A percentile compares a stretch with the other conserved stretches of the same genome.
Evolutionary conservation across 2,797 vertebrate genomes (phyloP).

Genomic region (Borostomias antarcticus): DNA sequence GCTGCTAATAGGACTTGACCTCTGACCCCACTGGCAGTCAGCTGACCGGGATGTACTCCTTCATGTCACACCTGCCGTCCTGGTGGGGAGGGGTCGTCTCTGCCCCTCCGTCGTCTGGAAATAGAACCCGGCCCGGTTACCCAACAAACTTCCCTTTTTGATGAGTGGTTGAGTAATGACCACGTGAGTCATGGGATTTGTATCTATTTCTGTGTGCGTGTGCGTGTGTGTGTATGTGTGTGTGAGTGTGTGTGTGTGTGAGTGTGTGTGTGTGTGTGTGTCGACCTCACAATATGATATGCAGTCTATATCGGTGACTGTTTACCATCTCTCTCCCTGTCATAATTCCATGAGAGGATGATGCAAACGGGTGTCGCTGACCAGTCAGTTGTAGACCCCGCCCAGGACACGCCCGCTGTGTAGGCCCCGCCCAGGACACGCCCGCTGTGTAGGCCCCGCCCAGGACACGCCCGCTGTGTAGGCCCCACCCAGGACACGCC

Average conservation of each 20-base stretch:
- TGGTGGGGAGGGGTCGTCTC: constrained; percentile 33
- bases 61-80: constrained; percentile 55
- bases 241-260: constrained; percentile 1
- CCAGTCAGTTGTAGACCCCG: not conserved
- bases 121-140: constrained; percentile 62
- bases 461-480: too few species aligned
- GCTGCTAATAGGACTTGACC: constrained; percentile 16
- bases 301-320: not conserved
- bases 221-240: constrained; percentile 10
- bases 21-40: constrained; percentile 42
- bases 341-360: not conserved
- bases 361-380: not conserved
- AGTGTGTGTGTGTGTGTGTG: constrained; percentile 11
- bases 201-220: constrained; percentile 37
- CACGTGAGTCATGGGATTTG: constrained; percentile 14
- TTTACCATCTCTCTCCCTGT: not conserved
- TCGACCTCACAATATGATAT: not conserved
- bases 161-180: constrained; percentile 52
- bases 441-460: too few species aligned
- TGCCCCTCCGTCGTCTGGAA: constrained; percentile 59
- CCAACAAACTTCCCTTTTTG: constrained; percentile 45
- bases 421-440: too few species aligned
- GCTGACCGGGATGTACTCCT: constrained; percentile 34
- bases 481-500: too few species aligned
- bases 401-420: too few species aligned